These are phyloP conservation scores for Heterodera filipjevi DNA, from an alignment of 2,888 invertebrate species.

Conservation along the genomic window DNA sequence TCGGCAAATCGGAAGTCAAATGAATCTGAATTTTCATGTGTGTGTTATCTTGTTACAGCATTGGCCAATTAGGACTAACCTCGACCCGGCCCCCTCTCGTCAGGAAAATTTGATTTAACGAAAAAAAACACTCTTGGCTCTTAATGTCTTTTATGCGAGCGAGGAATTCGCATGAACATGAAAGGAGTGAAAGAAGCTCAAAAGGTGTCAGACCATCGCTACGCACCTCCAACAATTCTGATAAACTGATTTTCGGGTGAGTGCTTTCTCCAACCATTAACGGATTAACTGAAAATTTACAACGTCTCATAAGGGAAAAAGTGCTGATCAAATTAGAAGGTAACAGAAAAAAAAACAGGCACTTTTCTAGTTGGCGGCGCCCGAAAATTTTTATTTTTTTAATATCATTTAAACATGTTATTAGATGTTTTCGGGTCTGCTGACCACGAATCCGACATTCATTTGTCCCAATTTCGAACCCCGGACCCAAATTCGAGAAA, in stretches of 20 bases:
- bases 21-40: slow-evolving; percentile 23
- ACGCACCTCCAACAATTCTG: slow-evolving; percentile 49
- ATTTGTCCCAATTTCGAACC: no score
- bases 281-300: background rate
- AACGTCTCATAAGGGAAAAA: no score
- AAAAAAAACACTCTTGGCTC: slow-evolving; percentile 45
- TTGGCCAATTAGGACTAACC: slow-evolving; percentile 38
- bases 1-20: slow-evolving; percentile 26
- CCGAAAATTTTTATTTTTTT: no score
- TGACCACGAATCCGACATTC: no score
- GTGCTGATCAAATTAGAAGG: no score
- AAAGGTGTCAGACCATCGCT: slow-evolving; percentile 37
- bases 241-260: slow-evolving; percentile 40
- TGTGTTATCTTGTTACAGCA: no score
- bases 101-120: slow-evolving; percentile 53
- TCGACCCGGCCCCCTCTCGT: slow-evolving; percentile 49
- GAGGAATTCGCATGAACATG: slow-evolving; percentile 39
- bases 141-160: slow-evolving; percentile 5
- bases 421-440: no score
- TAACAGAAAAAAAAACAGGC: no score
- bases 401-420: no score
- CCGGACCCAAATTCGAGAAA: no score
- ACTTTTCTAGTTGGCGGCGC: no score
- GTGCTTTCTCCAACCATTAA: background rate
- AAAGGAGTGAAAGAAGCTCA: slow-evolving; percentile 43